These are phyloP conservation scores for Phalacrocorax pelagicus DNA, from an alignment of 2,113 vertebrate genomes.

Conservation along the genomic window DNA sequence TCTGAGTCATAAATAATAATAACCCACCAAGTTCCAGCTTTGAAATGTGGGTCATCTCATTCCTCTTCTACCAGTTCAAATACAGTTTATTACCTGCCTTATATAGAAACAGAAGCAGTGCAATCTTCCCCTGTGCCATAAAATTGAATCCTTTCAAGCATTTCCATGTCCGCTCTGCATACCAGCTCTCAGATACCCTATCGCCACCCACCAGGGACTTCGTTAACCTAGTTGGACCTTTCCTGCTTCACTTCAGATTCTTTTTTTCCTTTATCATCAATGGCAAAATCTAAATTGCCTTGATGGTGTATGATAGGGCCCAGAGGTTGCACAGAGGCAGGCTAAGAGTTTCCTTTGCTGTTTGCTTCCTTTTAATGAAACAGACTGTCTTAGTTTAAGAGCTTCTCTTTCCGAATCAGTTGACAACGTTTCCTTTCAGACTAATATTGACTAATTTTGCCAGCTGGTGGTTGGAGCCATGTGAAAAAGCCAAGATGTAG, in stretches of 20 bases:
- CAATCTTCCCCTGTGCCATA: not conserved
- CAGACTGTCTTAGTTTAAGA: not conserved
- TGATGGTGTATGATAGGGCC: not conserved
- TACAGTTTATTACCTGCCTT: constrained; percentile 43
- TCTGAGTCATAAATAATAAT: constrained; percentile 55
- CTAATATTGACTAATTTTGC: not conserved
- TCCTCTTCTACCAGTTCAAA: constrained; percentile 28
- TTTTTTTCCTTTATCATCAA: not conserved
- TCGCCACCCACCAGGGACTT: not conserved
- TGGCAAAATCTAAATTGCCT: not conserved
- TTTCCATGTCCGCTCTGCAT: not conserved
- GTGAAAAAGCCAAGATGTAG: not conserved
- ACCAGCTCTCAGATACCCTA: not conserved
- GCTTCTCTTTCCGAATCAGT: not conserved
- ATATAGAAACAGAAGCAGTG: not conserved
- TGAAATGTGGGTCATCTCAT: constrained; percentile 56
- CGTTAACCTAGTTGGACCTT: constrained; percentile 14
- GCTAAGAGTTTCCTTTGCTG: not conserved
- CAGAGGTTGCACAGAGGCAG: not conserved
- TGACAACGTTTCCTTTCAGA: not conserved
- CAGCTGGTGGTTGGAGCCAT: not conserved
- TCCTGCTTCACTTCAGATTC: not conserved
- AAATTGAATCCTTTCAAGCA: constrained; percentile 18
- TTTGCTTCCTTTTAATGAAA: not conserved
- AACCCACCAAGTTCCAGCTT: constrained; percentile 35